Evolutionary conservation across 1,140 invertebrate species (phyloP).

Genomic region (Rhyacophila brunnea): DNA sequence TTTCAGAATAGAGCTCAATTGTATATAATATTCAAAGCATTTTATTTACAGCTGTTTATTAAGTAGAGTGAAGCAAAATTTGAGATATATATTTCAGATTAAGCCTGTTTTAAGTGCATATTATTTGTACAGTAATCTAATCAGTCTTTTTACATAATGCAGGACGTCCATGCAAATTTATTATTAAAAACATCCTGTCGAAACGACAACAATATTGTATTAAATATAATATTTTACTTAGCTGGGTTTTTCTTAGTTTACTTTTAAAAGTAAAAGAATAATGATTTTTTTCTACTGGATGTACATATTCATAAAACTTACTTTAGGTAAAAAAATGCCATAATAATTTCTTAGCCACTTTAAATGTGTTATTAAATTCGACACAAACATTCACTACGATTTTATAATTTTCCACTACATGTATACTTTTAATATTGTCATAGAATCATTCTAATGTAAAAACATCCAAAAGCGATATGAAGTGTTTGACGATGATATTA

Average conservation of each 20-base stretch:
- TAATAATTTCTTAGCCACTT: background rate
- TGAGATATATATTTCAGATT: too few species aligned
- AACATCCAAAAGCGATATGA: constrained; percentile 33
- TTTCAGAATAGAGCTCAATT: too few species aligned
- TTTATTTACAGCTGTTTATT: too few species aligned
- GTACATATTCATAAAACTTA: background rate
- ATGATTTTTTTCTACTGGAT: too few species aligned
- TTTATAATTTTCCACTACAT: constrained; percentile 21
- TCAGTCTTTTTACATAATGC: constrained; percentile 24
- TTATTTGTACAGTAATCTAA: constrained; percentile 22
- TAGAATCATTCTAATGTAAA: constrained; percentile 28
- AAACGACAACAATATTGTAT: background rate
- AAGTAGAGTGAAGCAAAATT: too few species aligned
- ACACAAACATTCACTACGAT: background rate
- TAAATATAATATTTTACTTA: too few species aligned
- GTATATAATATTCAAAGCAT: too few species aligned
- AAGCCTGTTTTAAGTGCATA: constrained; percentile 10
- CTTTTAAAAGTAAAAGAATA: too few species aligned
- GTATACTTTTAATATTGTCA: constrained; percentile 35
- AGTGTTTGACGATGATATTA: constrained; percentile 23
- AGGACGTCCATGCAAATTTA: background rate
- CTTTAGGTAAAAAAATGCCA: background rate
- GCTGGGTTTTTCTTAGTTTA: too few species aligned
- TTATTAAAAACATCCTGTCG: background rate
- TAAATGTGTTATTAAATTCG: background rate